phyloP scores from a whole-genome alignment of 1,140 invertebrate genomes.

The Cotesia glomerata region DNA sequence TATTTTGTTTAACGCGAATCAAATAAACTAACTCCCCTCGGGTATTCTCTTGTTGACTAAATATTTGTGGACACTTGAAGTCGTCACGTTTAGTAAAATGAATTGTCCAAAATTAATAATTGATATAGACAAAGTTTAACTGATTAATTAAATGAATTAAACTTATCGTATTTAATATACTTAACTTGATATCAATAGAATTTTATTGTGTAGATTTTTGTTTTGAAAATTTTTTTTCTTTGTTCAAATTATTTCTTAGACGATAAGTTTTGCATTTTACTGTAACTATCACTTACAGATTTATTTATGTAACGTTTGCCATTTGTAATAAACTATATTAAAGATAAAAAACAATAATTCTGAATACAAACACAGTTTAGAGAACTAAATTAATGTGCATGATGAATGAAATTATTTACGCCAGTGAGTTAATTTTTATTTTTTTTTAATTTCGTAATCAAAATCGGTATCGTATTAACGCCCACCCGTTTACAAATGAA shows the following conservation, averaged over 20 bases:
- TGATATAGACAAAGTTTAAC: neutral
- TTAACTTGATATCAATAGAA: constrained; percentile 19
- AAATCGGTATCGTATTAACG: neutral
- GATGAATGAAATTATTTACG: constrained; percentile 32
- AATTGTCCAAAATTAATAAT: neutral
- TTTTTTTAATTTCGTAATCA: neutral
- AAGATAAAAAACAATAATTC: constrained; percentile 28
- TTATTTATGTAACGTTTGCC: constrained; percentile 59
- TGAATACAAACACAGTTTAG: constrained; percentile 12
- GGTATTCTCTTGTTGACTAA: neutral
- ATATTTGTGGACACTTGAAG: neutral
- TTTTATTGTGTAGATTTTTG: constrained; percentile 31
- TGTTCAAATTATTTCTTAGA: constrained; percentile 40
- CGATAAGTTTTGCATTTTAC: constrained; percentile 58
- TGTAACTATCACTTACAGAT: constrained; percentile 53
- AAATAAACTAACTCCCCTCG: constrained; percentile 6
- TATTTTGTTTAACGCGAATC: constrained; percentile 7
- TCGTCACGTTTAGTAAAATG: neutral
- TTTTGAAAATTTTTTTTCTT: neutral
- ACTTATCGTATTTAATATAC: neutral
- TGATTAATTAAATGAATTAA: neutral
- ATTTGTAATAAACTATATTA: constrained; percentile 60
- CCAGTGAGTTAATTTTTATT: neutral
- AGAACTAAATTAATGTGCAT: constrained; percentile 15
- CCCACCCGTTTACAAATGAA: neutral